A percentile compares a stretch with the other conserved stretches of the same genome.
Conservation (phyloP, 2,888 invertebrate genomes). For the Seladonia tumulorum region DNA sequence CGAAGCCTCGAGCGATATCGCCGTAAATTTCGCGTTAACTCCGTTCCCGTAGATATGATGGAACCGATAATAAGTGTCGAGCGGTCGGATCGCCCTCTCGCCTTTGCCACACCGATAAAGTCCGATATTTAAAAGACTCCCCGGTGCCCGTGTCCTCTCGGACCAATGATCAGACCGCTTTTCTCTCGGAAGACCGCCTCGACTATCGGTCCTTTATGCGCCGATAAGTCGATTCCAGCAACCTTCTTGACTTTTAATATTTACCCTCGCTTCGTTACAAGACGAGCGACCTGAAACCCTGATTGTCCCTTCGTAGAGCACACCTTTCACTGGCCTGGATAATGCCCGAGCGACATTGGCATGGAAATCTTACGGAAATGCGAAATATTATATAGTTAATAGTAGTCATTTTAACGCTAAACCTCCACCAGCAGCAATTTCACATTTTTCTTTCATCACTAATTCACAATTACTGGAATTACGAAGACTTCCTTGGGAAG, state of each 20-base stretch:
- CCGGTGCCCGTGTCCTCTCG: not conserved
- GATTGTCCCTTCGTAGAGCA: not conserved
- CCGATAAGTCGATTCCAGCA: conserved; percentile 11
- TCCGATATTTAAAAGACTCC: conserved; percentile 28
- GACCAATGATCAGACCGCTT: conserved; percentile 17
- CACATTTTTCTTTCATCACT: no score
- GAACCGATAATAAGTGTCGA: conserved; percentile 34
- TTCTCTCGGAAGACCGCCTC: not conserved
- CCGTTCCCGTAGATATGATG: not conserved
- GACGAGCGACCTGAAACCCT: not conserved
- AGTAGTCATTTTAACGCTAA: not conserved
- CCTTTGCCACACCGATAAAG: conserved; percentile 18
- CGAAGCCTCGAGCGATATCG: not conserved
- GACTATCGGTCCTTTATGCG: not conserved
- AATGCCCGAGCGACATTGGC: not conserved
- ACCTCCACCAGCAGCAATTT: no score
- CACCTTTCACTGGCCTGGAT: not conserved
- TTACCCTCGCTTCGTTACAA: not conserved
- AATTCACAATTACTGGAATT: no score
- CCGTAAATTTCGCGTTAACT: conserved; percentile 40
- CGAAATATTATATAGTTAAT: not conserved
- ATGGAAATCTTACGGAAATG: not conserved
- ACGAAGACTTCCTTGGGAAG: no score
- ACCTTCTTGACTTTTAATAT: conserved; percentile 7
- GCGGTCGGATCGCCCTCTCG: not conserved